Base-by-base conservation (phyloP, 2,113 vertebrate genomes). In the Mobula birostris region DNA sequence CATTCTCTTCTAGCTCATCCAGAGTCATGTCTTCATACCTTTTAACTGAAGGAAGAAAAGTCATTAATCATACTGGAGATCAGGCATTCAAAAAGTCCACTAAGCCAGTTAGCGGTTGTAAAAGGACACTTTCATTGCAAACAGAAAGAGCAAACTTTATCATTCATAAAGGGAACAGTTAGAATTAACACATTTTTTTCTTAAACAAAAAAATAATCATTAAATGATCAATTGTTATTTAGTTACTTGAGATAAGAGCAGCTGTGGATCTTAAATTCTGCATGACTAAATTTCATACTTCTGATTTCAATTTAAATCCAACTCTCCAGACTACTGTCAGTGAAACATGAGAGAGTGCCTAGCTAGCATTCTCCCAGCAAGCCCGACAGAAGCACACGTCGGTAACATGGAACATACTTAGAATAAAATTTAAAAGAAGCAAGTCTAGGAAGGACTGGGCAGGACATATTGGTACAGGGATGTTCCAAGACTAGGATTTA, bases 1-100 rank as follows among this genome's bases (percentile, higher is more conserved):
- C 98, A 29, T 99, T 98, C 94, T 99, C 98, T 27, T 99, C 97
- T 61, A 99, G 97, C 94, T 99, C 98, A 12, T 99, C 97, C 95
- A 99, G 96, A 0, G 98, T 99, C 99, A 99, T 99, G 94, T 97
- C 97, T 95, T 99, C 98, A 0, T 99, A 99, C 0, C 97, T 98
- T 97, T 98, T 99, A 94, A 99, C 99, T 99, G 95, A 74, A 76
- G 17, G 78, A 58, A 94, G 36, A 14, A 40, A 24, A 68, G 15
- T 58, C 3, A 83, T 48, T 27, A 93, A 7, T 32, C 29, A 48
- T 70, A 17, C 66, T 92, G 70, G 9, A 56, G 74, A 56, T 5
- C 3, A 27, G 12, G 27, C 32, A 66, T 80, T 94, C 61, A 29
- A 29, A 85, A 82, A 32, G 32, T 32, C 7, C 29, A 19, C 58